phyloP scores from a whole-genome alignment of 2,888 invertebrate species.

The Drosophila mettleri region DNA sequence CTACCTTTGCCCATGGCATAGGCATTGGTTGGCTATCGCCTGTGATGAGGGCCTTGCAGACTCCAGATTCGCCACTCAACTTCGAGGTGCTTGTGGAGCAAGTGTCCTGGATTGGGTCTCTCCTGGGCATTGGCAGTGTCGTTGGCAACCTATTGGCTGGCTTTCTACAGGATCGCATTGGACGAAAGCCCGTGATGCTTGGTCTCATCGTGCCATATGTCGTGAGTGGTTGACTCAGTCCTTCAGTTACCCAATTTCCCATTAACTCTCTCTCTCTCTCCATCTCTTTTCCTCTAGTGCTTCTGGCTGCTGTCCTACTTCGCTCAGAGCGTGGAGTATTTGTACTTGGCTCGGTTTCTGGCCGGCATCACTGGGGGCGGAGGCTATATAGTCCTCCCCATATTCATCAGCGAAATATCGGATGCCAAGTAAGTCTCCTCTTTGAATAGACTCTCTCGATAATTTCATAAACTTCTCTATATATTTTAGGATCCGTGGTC shows the following conservation, averaged over 20 bases:
- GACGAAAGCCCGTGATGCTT: conserved; percentile 67
- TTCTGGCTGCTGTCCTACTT: conserved; percentile 80
- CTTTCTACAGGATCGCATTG: conserved; percentile 63
- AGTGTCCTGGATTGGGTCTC: conserved; percentile 76
- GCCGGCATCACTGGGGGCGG: conserved; percentile 83
- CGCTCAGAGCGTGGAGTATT: conserved; percentile 72
- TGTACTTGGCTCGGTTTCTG: conserved; percentile 79
- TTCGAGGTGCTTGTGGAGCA: conserved; percentile 60
- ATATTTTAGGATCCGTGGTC: conserved; percentile 77
- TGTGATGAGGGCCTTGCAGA: conserved; percentile 69
- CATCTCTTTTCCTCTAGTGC: conserved; percentile 51
- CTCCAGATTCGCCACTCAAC: conserved; percentile 50
- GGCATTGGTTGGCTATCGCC: conserved; percentile 81
- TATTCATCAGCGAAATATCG: conserved; percentile 83
- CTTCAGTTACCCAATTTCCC: background rate
- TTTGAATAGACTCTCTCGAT: background rate
- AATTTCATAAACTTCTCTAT: no score
- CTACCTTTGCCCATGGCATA: conserved; percentile 77
- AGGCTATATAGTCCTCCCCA: conserved; percentile 78
- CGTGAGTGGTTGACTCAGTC: conserved; percentile 41
- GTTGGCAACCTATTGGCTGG: conserved; percentile 74
- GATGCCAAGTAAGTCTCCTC: conserved; percentile 75
- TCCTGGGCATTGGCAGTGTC: conserved; percentile 72
- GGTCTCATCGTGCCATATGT: conserved; percentile 66
- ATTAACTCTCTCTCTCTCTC: no score